These are phyloP conservation scores for Heliconius sara DNA, from an alignment of 2,888 invertebrate genomes.

Conservation along the genomic window DNA sequence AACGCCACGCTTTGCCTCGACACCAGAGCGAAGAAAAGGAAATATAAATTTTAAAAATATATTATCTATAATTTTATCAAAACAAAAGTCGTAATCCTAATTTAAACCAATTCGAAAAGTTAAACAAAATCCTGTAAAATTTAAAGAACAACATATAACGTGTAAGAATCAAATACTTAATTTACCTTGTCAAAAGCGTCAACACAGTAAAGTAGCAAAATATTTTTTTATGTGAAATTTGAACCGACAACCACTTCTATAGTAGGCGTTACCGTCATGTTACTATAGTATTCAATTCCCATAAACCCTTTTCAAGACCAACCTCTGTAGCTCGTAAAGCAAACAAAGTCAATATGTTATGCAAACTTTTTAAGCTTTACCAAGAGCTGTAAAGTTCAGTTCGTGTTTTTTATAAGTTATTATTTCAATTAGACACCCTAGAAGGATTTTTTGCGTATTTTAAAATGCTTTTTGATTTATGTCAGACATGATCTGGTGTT, in stretches of 20 bases:
- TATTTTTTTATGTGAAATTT: not conserved
- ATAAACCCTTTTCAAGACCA: constrained; percentile 9
- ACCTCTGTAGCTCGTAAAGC: constrained; percentile 15
- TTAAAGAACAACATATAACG: not conserved
- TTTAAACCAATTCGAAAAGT: no score
- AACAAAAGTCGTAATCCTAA: no score
- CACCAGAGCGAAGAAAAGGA: no score
- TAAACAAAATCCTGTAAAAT: no score
- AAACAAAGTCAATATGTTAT: constrained; percentile 18
- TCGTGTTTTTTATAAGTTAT: constrained; percentile 51
- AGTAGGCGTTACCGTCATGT: not conserved
- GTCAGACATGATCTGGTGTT: constrained; percentile 9
- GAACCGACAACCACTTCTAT: not conserved
- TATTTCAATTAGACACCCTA: constrained; percentile 54
- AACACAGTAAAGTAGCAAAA: not conserved
- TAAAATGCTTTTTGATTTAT: constrained; percentile 5
- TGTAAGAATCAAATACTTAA: not conserved
- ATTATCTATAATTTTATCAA: no score
- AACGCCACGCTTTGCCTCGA: no score
- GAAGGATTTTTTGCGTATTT: not conserved
- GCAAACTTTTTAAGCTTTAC: constrained; percentile 7
- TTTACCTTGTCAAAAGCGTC: not conserved
- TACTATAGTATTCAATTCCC: constrained; percentile 19
- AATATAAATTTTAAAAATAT: no score
- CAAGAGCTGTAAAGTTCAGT: not conserved